Evolutionary conservation across 2,113 vertebrate genomes (phyloP), one percentile per base, ranked within the genome.

Genomic region (Cyanistes caeruleus): DNA sequence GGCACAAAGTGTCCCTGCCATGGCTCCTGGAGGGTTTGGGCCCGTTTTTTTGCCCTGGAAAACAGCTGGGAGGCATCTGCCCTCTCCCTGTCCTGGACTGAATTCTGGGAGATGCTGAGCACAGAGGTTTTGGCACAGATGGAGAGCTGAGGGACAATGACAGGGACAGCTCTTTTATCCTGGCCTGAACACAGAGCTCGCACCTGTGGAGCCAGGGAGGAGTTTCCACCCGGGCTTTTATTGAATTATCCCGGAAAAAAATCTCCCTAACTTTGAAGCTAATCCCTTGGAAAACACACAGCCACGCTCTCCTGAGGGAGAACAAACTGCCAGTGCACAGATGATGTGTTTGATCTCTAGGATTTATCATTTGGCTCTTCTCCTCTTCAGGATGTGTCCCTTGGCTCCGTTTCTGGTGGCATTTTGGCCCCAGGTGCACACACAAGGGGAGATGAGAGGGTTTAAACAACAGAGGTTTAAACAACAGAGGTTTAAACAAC

Each of bases 251-350:
- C 56, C 19, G 27, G 73, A 55, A 35, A 37, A 56, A 35, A 52
- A 56, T 1, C 23, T 22, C 7, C 41, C 51, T 35, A 23, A 14
- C 75, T 95, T 90, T 93, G 86, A 70, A 78, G 82, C 46, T 96
- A 94, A 96, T 97, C 89, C 84, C 65, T 96, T 63, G 20, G 87
- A 91, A 88, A 95, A 94, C 78, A 94, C 4, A 2, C 2, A 48
- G 60, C 33, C 6, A 2, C 15, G 46, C 46, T 64, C 58, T 78
- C 64, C 75, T 0, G 5, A 41, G 62, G 59, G 63, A 56, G 56
- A 44, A 11, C 67, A 86, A 91, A 43, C 74, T 81, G 68, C 37
- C 52, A 11, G 10, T 1, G 52, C n/a, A 9, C 44, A 73, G 80
- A 39, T 67, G 83, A 68, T 2, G 5, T 19, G 41, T 95, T 96